Base-by-base conservation (phyloP, 1,140 invertebrate genomes). In the Ceratitis capitata region DNA sequence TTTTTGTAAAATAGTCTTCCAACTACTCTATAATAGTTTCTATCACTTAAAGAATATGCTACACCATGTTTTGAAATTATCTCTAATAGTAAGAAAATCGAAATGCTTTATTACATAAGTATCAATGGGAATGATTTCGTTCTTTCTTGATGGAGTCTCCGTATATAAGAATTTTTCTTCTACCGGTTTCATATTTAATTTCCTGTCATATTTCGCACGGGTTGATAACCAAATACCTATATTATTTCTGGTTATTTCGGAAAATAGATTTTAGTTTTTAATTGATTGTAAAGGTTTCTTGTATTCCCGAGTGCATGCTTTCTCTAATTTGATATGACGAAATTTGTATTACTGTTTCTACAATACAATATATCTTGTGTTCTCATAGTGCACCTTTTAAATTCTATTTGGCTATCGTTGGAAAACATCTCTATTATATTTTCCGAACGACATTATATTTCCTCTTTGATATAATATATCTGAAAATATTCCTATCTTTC, bases 41-140 rank as follows among this genome's bases (percentile, higher is more conserved):
- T 58, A 23, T 64, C 83, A 42, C 2, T 64, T 39, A 84, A 39
- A n/a, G 35, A 10, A 39, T 61, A 39, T 19, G 39, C 39, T 19
- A 32, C 35, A 0, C 35, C 69, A 58, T 53, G 69, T 82, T 85
- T 82, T 10, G 85, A 74, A 26, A 74, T 69, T 85, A 74, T 85
- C 45, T n/a, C 45, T 74, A 49, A 58, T 23, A 39, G 32, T 64
- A 4, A 84, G 3, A 47, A 84, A 84, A n/a, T 14, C 7, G 14
- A 47, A 47, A 47, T 47, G 7, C 14, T 47, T 47, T 14, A 47
- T 1, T 9, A 47, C 45, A n/a, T n/a, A n/a, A n/a, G n/a, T 16
- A 19, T 53, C 19, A 53, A 53, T 53, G 16, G 12, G 10, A 53
- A n/a, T 19, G 12, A 16, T n/a, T 19, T n/a, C 19, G 4, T 16